phyloP scores from a whole-genome alignment of 2,797 vertebrate genomes.

The Pseudochromis fuscus region DNA sequence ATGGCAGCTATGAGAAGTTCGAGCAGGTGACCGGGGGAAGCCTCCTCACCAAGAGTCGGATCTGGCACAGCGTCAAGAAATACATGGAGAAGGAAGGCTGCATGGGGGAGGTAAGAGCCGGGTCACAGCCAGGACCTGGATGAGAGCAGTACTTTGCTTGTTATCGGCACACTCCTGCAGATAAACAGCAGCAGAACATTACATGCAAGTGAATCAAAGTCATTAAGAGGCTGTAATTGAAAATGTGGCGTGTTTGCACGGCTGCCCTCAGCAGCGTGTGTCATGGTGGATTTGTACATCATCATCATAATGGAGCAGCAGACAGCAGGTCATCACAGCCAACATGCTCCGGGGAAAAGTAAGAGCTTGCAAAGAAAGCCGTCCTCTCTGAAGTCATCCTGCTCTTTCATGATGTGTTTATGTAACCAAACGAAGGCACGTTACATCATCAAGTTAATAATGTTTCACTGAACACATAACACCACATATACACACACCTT shows the following conservation, averaged over 20 bases:
- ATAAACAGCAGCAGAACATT: background rate
- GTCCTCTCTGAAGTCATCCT: slow-evolving; percentile 23
- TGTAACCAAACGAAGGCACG: slow-evolving; percentile 43
- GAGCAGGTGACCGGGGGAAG: slow-evolving; percentile 92
- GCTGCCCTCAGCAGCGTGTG: slow-evolving; percentile 16
- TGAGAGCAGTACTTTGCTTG: background rate
- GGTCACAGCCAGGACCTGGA: background rate
- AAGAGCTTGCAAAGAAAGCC: slow-evolving; percentile 27
- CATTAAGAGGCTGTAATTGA: background rate
- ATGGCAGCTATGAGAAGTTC: slow-evolving; percentile 94
- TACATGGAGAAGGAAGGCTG: slow-evolving; percentile 97
- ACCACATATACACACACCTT: background rate
- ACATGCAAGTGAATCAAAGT: background rate
- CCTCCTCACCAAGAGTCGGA: slow-evolving; percentile 89
- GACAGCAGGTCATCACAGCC: slow-evolving; percentile 8
- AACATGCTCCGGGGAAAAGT: slow-evolving; percentile 31
- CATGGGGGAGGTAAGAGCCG: slow-evolving; percentile 90
- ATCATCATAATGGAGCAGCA: background rate
- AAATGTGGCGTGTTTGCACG: background rate
- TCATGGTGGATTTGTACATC: slow-evolving; percentile 20
- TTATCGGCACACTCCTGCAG: too few relatives aligned
- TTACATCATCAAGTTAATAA: slow-evolving; percentile 60
- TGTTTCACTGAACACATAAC: slow-evolving; percentile 43
- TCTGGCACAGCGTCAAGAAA: slow-evolving; percentile 91
- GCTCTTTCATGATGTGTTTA: slow-evolving; percentile 35